Conservation (phyloP, 2,888 invertebrate species). For the Drosophila antonietae region DNA sequence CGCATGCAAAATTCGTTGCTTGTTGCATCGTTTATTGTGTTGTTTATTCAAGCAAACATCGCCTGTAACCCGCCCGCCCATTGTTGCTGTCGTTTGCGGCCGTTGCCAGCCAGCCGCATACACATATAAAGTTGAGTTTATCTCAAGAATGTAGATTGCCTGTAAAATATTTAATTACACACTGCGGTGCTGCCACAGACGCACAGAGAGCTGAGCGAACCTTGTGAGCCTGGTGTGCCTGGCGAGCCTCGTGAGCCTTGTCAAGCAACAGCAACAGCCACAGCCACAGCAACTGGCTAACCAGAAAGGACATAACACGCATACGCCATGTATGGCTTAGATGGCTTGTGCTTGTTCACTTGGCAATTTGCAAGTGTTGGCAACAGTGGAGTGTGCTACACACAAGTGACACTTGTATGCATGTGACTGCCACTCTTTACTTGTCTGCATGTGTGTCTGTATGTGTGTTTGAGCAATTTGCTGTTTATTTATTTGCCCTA, state of each 20-base stretch:
- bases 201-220: slow-evolving; percentile 23
- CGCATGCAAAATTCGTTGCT: slow-evolving; percentile 31
- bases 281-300: slow-evolving; percentile 19
- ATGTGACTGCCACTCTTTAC: slow-evolving; percentile 41
- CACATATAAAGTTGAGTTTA: slow-evolving; percentile 70
- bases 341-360: slow-evolving; percentile 63
- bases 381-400: slow-evolving; percentile 69
- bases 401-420: slow-evolving; percentile 78
- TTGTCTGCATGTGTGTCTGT: slow-evolving; percentile 4
- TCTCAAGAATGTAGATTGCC: slow-evolving; percentile 81
- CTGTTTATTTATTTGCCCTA: slow-evolving; percentile 74
- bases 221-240: slow-evolving; percentile 11
- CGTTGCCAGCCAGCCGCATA: slow-evolving; percentile 19
- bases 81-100: slow-evolving; percentile 34
- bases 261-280: slow-evolving; percentile 13
- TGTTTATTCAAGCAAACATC: slow-evolving; percentile 43
- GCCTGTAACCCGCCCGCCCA: background rate
- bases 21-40: slow-evolving; percentile 8
- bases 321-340: slow-evolving; percentile 54
- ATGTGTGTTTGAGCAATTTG: slow-evolving; percentile 46
- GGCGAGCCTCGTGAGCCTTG: background rate
- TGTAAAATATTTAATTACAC: slow-evolving; percentile 81
- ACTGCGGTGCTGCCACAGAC: slow-evolving; percentile 60
- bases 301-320: slow-evolving; percentile 44
- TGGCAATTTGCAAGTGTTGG: slow-evolving; percentile 78